These are phyloP conservation scores for Calyptommatus sinebrachiatus DNA, from an alignment of 2,113 vertebrate genomes.

Conservation along the genomic window DNA sequence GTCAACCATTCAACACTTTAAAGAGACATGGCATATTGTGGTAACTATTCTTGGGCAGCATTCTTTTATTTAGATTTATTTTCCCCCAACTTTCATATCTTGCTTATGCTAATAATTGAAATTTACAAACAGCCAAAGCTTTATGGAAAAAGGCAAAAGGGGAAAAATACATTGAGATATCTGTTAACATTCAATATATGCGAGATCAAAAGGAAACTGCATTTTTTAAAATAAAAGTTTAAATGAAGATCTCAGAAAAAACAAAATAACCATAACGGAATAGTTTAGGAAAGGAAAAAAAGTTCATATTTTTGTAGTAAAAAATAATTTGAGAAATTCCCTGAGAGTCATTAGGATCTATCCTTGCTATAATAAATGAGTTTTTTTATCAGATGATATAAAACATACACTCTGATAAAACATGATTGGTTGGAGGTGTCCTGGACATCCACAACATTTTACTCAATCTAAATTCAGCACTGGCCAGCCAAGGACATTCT, in stretches of 20 bases:
- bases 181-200: not conserved
- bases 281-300: constrained; percentile 21
- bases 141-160: not conserved
- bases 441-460: no score
- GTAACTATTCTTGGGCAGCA: constrained; percentile 8
- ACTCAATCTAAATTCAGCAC: no score
- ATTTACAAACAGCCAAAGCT: constrained; percentile 23
- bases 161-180: constrained; percentile 25
- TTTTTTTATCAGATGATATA: no score
- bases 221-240: constrained; percentile 29
- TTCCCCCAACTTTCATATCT: constrained; percentile 2
- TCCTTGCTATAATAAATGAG: not conserved
- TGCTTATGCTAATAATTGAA: constrained; percentile 30
- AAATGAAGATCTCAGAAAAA: constrained; percentile 33
- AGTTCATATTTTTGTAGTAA: constrained; percentile 8
- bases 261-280: constrained; percentile 1
- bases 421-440: no score
- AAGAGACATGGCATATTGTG: not conserved
- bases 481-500: no score
- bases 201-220: constrained; percentile 16
- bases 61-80: constrained; percentile 25
- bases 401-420: no score
- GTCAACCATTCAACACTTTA: not conserved
- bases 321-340: not conserved
- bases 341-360: constrained; percentile 7